Evolutionary conservation across 2,113 vertebrate genomes (phyloP).

Genomic region (Egretta garzetta): DNA sequence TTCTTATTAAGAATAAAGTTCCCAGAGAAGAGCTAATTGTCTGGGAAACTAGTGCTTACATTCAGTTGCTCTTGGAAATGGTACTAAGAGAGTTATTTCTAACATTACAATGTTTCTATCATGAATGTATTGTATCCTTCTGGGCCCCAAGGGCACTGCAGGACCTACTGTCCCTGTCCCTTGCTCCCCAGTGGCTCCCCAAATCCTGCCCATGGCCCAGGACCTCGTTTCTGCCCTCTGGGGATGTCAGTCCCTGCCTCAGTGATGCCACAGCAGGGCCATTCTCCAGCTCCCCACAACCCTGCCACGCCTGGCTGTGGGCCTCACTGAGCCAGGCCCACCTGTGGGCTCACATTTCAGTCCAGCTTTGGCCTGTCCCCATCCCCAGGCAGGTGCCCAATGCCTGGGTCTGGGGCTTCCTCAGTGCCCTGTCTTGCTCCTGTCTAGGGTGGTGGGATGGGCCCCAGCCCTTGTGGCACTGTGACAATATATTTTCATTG

Average conservation of each 20-base stretch:
- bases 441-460: neutral
- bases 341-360: rapidly evolving
- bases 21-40: neutral
- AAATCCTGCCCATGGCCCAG: rapidly evolving
- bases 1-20: neutral
- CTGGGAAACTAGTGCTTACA: neutral
- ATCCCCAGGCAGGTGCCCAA: rapidly evolving
- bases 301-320: rapidly evolving
- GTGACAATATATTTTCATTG: neutral
- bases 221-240: neutral
- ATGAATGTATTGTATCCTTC: neutral
- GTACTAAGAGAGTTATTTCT: neutral
- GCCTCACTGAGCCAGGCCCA: rapidly evolving
- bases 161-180: neutral
- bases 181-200: rapidly evolving
- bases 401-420: neutral
- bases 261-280: neutral
- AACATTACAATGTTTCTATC: neutral
- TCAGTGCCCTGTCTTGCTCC: rapidly evolving
- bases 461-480: rapidly evolving
- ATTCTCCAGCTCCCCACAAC: neutral
- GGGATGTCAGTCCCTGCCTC: neutral
- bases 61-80: neutral
- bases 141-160: neutral
- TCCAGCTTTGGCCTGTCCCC: rapidly evolving